phyloP scores from a whole-genome alignment of 2,113 vertebrate genomes.

The Leptodactylus fuscus region DNA sequence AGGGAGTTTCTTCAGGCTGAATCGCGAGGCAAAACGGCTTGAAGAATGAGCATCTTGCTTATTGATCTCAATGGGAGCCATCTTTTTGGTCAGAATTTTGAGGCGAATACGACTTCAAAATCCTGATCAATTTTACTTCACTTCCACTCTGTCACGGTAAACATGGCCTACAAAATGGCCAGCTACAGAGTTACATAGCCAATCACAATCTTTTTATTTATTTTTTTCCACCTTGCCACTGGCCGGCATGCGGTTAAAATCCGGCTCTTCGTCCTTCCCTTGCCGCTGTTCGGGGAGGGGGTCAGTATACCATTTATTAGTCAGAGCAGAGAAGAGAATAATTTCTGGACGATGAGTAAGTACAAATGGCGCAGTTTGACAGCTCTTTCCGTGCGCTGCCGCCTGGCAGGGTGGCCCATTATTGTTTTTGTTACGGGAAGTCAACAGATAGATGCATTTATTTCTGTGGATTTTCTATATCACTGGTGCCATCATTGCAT shows the following conservation, averaged over 20 bases:
- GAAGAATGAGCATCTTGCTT: too few relatives aligned
- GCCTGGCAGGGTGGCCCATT: conserved; percentile 54
- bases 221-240: neutral
- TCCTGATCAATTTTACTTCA: too few relatives aligned
- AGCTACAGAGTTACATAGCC: neutral
- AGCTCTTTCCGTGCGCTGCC: neutral
- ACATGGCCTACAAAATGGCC: neutral
- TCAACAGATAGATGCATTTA: conserved; percentile 58
- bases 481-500: conserved; percentile 13
- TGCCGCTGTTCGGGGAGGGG: neutral
- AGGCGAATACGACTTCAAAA: too few relatives aligned
- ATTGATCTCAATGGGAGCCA: too few relatives aligned
- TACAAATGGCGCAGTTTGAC: conserved; percentile 49
- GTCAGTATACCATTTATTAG: conserved; percentile 24
- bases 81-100: too few relatives aligned
- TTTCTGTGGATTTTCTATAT: conserved; percentile 46
- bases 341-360: conserved; percentile 42
- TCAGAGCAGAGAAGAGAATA: conserved; percentile 25
- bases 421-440: conserved; percentile 43
- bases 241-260: neutral
- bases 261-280: neutral
- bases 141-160: too few relatives aligned
- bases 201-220: neutral
- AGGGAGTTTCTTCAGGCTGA: too few relatives aligned
- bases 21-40: too few relatives aligned